Evolutionary conservation across 2,888 invertebrate species (phyloP).

Genomic region (Andrena dorsata): DNA sequence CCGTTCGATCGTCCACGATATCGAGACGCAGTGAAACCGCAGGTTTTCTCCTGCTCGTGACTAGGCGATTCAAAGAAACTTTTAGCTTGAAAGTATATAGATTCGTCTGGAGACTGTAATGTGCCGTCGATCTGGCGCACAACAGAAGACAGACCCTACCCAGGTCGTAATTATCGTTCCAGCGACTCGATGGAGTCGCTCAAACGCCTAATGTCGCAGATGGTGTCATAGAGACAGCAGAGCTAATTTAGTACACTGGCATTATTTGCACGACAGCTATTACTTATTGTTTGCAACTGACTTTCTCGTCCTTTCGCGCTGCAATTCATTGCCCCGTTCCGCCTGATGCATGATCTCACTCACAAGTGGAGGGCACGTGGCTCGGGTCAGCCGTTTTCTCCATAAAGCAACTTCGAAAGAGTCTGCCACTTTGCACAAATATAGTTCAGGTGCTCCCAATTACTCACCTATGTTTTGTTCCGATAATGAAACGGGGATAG

Average conservation of each 20-base stretch:
- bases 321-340: not conserved
- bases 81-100: constrained; percentile 1
- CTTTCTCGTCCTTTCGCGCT: constrained; percentile 6
- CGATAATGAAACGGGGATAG: too few species aligned
- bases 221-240: constrained; percentile 17
- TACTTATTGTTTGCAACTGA: constrained; percentile 17
- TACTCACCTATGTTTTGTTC: too few species aligned
- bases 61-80: not conserved
- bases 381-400: too few species aligned
- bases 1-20: constrained; percentile 21
- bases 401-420: too few species aligned
- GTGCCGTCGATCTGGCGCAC: constrained; percentile 13
- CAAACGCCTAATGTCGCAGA: constrained; percentile 24
- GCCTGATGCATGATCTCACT: not conserved
- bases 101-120: constrained; percentile 8
- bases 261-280: not conserved
- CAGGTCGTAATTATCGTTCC: constrained; percentile 34
- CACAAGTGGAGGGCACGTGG: not conserved
- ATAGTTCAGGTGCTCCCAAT: too few species aligned
- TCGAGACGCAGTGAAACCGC: not conserved
- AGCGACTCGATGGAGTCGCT: not conserved
- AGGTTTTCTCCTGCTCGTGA: constrained; percentile 8
- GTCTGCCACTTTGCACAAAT: too few species aligned
- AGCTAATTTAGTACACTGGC: constrained; percentile 19
- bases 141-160: constrained; percentile 24